Base-by-base conservation (phyloP, 2,113 vertebrate genomes). In the Cyphomyrus plagiostoma region DNA sequence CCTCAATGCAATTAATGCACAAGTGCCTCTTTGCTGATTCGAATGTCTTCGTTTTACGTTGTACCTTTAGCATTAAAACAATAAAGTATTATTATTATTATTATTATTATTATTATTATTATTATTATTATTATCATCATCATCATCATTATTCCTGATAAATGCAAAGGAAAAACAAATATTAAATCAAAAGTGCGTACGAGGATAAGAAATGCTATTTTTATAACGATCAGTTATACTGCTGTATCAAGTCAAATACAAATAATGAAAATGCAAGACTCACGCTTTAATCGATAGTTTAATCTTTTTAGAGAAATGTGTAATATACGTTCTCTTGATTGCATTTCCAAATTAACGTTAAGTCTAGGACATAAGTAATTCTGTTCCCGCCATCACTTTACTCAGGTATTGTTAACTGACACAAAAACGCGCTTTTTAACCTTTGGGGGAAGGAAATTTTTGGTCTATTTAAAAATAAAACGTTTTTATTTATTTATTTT, bases 1-100 rank as follows among this genome's bases (percentile, higher is more conserved):
- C 89, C 9, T 46, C 30, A 62, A 30, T 53, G 42, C 30, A 89
- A 89, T 80, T 89, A 82, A 35, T 52, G 88, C 26, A 30, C 88
- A 21, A 11, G 48, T 46, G 58, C 45, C 2, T n/a, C 21, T 89
- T 26, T 23, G 66, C 46, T 80, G 62, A 30, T 88, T 45, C 30
- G 11, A 48, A 48, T 77, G 48, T 46, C 23, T 26, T 45, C 23
- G 4, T 80, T 80, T 80, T 42, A 19, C 15, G 2, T 42, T 42
- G 6, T 80, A 80, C 74, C 13, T 19, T 42, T 77, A 77, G 70
- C 17, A 35, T 4, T 8, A 77, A 39, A 77, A 77, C 35, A 77
- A 26, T 30, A 39, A 77, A 39, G 13, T 19, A 42, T 74, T 45
- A 45, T 45, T 45, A 45, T 45, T 70, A 66, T 70, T 11, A 13